These are phyloP conservation scores for Microhierax caerulescens DNA, from an alignment of 2,797 vertebrate genomes.

Conservation along the genomic window DNA sequence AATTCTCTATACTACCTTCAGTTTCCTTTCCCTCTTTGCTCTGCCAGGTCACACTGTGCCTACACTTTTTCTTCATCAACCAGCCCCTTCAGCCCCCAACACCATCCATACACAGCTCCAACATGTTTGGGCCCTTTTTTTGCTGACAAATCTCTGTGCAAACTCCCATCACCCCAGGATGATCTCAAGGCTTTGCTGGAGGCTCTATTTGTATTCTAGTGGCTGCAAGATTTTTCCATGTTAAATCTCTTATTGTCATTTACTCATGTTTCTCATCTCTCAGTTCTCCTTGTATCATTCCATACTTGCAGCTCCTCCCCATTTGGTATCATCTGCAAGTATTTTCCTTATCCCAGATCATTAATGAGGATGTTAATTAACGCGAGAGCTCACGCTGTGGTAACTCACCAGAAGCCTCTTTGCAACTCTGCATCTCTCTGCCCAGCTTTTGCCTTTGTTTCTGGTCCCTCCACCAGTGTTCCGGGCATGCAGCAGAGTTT, in stretches of 20 bases:
- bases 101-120: accelerated
- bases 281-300: not conserved
- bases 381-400: accelerated
- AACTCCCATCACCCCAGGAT: not conserved
- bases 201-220: not conserved
- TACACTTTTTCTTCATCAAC: not conserved
- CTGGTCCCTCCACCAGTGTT: not conserved
- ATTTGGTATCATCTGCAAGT: constrained; percentile 4
- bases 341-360: not conserved
- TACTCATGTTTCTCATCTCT: not conserved
- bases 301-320: not conserved
- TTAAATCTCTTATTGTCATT: not conserved
- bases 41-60: not conserved
- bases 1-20: not conserved
- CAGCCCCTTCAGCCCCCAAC: not conserved
- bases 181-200: not conserved
- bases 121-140: not conserved
- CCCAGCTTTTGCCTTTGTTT: not conserved
- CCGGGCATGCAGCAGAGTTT: accelerated
- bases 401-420: constrained; percentile 24
- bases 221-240: not conserved
- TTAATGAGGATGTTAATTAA: constrained; percentile 43
- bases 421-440: not conserved
- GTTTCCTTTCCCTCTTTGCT: not conserved
- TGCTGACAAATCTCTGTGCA: not conserved